A percentile compares a stretch with the other conserved stretches of the same genome.
Conservation (phyloP, 2,113 vertebrate genomes). For the Eleginops maclovinus region DNA sequence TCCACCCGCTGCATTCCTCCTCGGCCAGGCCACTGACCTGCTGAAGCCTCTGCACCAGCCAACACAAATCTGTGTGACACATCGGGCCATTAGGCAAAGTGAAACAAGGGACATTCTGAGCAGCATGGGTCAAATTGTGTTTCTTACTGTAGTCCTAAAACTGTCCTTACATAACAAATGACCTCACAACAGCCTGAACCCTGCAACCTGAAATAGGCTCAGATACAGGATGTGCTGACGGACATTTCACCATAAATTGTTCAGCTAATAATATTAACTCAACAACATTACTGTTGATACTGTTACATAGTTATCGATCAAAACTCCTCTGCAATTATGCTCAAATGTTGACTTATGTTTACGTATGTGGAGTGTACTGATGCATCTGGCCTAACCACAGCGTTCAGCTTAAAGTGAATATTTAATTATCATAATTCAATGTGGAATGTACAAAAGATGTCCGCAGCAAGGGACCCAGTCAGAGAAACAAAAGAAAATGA, state of each 20-base stretch:
- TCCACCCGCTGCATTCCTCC: constrained; percentile 59
- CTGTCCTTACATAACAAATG: background rate
- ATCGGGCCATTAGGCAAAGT: background rate
- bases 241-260: background rate
- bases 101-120: constrained; percentile 1
- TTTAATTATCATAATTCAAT: background rate
- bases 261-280: background rate
- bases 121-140: background rate
- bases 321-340: background rate
- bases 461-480: background rate
- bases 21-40: constrained; percentile 37
- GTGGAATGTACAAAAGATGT: background rate
- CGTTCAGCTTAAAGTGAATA: background rate
- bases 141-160: background rate
- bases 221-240: background rate
- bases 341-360: background rate
- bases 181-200: background rate
- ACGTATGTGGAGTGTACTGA: background rate
- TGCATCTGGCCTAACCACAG: background rate
- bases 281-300: background rate
- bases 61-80: constrained; percentile 11
- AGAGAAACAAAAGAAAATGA: background rate
- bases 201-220: background rate
- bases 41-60: constrained; percentile 37
- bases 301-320: background rate